phyloP scores from a whole-genome alignment of 2,888 invertebrate genomes.

The Apoda limacodes region DNA sequence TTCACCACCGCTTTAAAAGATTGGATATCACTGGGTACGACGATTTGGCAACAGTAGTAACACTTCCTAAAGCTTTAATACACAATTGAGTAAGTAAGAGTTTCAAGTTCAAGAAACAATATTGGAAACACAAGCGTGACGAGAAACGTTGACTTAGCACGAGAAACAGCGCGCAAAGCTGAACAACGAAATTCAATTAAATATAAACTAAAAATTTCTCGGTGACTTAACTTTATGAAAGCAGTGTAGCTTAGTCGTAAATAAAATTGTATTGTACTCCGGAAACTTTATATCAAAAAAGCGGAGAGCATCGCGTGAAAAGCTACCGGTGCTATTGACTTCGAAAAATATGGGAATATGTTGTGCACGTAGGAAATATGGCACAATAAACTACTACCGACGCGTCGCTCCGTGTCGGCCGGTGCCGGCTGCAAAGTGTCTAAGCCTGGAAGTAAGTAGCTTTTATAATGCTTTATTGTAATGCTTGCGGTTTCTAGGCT shows the following conservation, averaged over 20 bases:
- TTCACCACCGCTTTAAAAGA: too few species aligned
- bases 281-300: conserved; percentile 59
- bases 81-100: too few species aligned
- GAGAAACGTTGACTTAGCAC: conserved; percentile 32
- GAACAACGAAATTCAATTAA: conserved; percentile 37
- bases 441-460: too few species aligned
- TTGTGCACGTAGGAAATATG: conserved; percentile 45
- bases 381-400: conserved; percentile 29
- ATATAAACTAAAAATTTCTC: conserved; percentile 36
- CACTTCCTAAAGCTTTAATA: conserved; percentile 30
- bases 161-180: conserved; percentile 25
- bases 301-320: conserved; percentile 56
- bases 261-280: conserved; percentile 53
- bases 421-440: too few species aligned
- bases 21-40: too few species aligned
- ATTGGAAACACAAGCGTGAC: conserved; percentile 34
- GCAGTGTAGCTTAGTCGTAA: conserved; percentile 41
- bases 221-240: conserved; percentile 43
- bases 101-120: conserved; percentile 37
- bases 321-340: conserved; percentile 49
- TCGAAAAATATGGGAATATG: conserved; percentile 49
- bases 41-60: too few species aligned
- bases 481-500: too few species aligned
- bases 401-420: conserved; percentile 33
- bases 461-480: too few species aligned